Evolutionary conservation across 2,797 vertebrate species (phyloP).

Genomic region (Betta splendens): DNA sequence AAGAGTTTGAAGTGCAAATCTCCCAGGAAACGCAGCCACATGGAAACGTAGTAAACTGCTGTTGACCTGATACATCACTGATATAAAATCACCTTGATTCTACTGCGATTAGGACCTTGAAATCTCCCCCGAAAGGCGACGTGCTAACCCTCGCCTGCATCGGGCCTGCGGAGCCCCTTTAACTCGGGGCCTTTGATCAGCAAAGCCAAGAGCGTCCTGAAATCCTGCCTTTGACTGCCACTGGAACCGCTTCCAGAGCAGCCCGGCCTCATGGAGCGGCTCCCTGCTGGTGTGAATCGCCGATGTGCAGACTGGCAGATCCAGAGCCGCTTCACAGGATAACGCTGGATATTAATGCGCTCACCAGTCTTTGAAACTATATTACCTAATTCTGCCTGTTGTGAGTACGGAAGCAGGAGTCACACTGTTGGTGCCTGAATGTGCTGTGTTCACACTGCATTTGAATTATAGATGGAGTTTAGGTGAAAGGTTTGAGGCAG

Average conservation of each 20-base stretch:
- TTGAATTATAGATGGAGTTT: neutral
- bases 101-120: constrained; percentile 33
- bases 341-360: constrained; percentile 29
- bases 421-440: too few relatives aligned
- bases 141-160: constrained; percentile 34
- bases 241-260: constrained; percentile 33
- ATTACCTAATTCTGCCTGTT: neutral
- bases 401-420: too few relatives aligned
- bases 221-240: constrained; percentile 49
- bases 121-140: constrained; percentile 28
- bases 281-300: constrained; percentile 76
- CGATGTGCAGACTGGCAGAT: constrained; percentile 36
- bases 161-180: constrained; percentile 30
- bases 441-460: neutral
- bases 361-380: neutral
- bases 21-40: constrained; percentile 31
- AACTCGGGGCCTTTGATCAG: constrained; percentile 63
- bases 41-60: constrained; percentile 33
- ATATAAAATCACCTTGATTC: constrained; percentile 7
- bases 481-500: too few relatives aligned
- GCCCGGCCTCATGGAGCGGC: constrained; percentile 24
- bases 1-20: constrained; percentile 48
- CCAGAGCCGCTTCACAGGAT: constrained; percentile 20
- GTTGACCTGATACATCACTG: constrained; percentile 35
- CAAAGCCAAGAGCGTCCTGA: constrained; percentile 35